Conservation (phyloP, 2,797 vertebrate species). For the Pipistrellus pipistrellus region DNA sequence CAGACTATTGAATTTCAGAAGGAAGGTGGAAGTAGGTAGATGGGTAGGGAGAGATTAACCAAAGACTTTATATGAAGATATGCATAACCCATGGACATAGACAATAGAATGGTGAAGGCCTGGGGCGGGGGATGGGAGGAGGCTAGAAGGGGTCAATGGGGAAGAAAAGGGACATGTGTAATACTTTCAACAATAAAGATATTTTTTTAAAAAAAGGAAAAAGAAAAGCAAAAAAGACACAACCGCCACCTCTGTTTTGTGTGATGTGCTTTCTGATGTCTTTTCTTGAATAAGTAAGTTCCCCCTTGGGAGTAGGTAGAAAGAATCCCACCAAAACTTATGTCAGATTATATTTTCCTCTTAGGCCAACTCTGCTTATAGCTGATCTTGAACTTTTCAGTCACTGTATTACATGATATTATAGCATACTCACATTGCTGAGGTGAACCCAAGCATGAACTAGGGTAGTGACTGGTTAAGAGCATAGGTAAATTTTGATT, state of each 20-base stretch:
- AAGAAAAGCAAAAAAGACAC: no score
- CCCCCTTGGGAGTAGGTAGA: not conserved
- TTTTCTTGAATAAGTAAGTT: not conserved
- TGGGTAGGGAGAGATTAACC: no score
- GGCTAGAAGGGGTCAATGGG: no score
- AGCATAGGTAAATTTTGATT: slow-evolving; percentile 21
- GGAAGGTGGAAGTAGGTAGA: no score
- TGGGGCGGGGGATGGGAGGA: no score
- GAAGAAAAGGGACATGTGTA: no score
- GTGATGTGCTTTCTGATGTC: not conserved
- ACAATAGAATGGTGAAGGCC: no score
- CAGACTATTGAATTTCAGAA: no score
- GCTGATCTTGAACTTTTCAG: not conserved
- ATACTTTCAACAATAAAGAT: no score
- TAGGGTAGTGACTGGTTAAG: not conserved
- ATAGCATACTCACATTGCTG: not conserved
- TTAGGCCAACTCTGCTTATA: not conserved
- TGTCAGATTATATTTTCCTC: not conserved
- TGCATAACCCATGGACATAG: no score
- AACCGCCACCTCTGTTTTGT: not conserved
- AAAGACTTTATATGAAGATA: no score
- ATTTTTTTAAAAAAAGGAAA: no score
- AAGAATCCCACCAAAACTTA: not conserved
- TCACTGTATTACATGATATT: not conserved
- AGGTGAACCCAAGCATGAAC: slow-evolving; percentile 14